Base-by-base conservation (phyloP, 2,888 invertebrate genomes). In the Torymus texanus region DNA sequence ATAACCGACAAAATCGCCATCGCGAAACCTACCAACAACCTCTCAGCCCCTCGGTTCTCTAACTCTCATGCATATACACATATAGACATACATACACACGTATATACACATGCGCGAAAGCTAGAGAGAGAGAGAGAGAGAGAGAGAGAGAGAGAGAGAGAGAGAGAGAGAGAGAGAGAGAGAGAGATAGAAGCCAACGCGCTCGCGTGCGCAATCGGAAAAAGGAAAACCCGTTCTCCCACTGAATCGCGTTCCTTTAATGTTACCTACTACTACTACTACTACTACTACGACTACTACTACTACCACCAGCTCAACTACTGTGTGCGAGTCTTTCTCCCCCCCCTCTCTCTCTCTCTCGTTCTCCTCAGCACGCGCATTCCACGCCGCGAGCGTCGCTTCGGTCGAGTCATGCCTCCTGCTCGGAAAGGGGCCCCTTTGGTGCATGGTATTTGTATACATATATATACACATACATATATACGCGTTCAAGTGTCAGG, bases 361-460 rank as follows among this genome's bases (percentile, higher is more conserved):
- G 50, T 21, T 21, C 24, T 18, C 53, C 12, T 53, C n/a, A 72
- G 70, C 83, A 85, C 84, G 83, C 85, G 84, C 86, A 86, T 87
- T 86, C 87, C 86, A 75, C 81, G 80, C 83, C 82, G 80, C 79
- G 80, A 83, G 84, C 81, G 82, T 78, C 83, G 82, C 81, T 74
- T 29, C 77, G 75, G 78, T 73, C 68, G 81, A 68, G 67, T 61
- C 79, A 72, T 67, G 75, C 79, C 78, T 74, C 74, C 68, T 8
- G 41, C 41, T 41, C 41, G 55, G 55, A 78, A 73, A 66, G 78
- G 62, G 71, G 77, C 65, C 71, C 18, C 51, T 29, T 53, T 5
- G 41, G 16, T 16, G 12, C 13, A 2, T 13, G 24, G 41, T 41
- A 41, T 41, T 41, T 8, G 41, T 41, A 8, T 53, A 24, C 58